A percentile compares a stretch with the other conserved stretches of the same genome.
Conservation (phyloP, 2,113 vertebrate genomes). For the Pseudolaguvia tuberculata region DNA sequence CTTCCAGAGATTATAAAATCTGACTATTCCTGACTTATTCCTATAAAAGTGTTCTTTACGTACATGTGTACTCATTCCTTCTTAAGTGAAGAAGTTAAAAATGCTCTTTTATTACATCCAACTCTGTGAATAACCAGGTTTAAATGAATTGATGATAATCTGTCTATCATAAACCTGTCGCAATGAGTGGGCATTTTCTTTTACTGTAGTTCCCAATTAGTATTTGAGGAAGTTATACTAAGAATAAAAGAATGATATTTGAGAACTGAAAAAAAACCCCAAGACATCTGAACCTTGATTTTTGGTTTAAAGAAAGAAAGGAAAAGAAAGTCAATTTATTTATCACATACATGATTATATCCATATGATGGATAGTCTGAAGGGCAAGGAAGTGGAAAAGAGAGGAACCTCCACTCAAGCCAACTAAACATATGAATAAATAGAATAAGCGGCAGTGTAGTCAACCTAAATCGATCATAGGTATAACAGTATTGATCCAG, state of each 20-base stretch:
- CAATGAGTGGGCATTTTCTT: neutral
- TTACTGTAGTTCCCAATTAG: neutral
- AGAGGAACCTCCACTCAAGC: neutral
- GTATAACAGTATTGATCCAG: neutral
- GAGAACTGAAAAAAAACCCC: constrained; percentile 2
- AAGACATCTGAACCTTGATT: constrained; percentile 37
- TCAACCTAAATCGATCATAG: neutral
- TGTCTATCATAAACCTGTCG: neutral
- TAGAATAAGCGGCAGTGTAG: neutral
- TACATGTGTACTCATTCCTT: too few relatives aligned
- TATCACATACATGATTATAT: too few relatives aligned
- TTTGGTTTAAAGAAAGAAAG: neutral
- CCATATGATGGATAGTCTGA: constrained; percentile 23
- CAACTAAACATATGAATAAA: neutral
- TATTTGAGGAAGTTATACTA: neutral
- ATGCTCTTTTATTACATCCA: neutral
- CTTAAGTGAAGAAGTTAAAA: too few relatives aligned
- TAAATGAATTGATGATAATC: neutral
- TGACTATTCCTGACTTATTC: neutral
- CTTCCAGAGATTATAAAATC: neutral
- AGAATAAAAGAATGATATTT: neutral
- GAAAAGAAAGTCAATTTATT: too few relatives aligned
- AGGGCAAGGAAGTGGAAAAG: neutral
- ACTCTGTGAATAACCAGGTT: neutral
- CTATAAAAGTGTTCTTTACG: neutral